phyloP scores from a whole-genome alignment of 1,140 invertebrate genomes.

The Drosophila mauritiana region DNA sequence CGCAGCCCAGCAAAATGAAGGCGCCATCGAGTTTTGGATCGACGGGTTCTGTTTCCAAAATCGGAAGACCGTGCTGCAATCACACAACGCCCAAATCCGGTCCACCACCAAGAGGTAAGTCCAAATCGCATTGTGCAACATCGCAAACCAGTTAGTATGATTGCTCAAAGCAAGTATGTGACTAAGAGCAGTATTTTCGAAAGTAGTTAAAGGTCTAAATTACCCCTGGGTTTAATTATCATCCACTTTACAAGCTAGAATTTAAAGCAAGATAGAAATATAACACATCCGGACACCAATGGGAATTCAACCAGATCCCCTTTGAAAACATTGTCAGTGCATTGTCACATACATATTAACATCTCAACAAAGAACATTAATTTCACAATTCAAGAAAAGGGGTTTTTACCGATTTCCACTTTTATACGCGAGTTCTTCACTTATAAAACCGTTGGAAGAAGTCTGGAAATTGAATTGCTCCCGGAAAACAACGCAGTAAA shows the following conservation, averaged over 20 bases:
- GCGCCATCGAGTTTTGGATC: constrained; percentile 64
- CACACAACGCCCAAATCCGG: constrained; percentile 74
- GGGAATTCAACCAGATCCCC: neutral
- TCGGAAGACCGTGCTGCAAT: constrained; percentile 71
- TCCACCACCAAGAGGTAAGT: constrained; percentile 78
- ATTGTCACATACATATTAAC: neutral
- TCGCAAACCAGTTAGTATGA: neutral
- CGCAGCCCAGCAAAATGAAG: constrained; percentile 57
- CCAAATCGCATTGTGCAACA: neutral
- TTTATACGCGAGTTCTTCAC: neutral
- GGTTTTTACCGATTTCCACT: neutral
- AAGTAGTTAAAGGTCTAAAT: no score
- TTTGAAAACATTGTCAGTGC: constrained; percentile 1
- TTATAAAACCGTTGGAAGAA: neutral
- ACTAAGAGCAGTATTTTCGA: no score
- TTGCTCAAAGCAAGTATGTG: no score
- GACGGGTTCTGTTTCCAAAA: constrained; percentile 67
- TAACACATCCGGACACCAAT: no score
- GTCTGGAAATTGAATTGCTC: neutral
- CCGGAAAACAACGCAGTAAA: neutral
- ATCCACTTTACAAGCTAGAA: neutral
- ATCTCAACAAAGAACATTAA: neutral
- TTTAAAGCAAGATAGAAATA: no score
- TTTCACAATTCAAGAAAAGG: neutral
- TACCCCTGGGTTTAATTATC: neutral